Evolutionary conservation across 64 coral and sea anemone genomes (phyloP).

Genomic region (Platygyra sinensis): DNA sequence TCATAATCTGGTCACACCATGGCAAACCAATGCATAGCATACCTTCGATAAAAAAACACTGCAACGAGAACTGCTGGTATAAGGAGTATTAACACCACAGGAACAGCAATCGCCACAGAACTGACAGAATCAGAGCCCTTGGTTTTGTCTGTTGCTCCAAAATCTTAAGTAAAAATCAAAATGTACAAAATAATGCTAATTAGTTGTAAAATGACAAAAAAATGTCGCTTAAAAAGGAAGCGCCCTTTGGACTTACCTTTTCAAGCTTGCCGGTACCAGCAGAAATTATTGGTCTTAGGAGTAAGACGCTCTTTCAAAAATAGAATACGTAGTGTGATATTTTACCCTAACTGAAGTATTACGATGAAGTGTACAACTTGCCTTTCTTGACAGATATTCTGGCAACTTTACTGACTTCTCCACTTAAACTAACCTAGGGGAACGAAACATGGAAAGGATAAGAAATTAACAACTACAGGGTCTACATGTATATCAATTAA

Average conservation of each 20-base stretch:
- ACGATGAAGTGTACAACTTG: background rate
- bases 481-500: no score
- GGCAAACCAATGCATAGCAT: background rate
- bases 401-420: background rate
- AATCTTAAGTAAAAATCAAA: background rate
- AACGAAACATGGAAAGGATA: background rate
- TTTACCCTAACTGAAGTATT: no score
- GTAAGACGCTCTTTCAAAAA: no score
- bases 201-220: no score
- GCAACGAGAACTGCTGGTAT: background rate
- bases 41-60: conserved; percentile 6
- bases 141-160: background rate
- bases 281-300: no score
- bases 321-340: no score
- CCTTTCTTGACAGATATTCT: conserved; percentile 1
- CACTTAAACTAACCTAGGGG: background rate
- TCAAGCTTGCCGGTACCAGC: no score
- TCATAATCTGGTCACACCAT: no score
- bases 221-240: no score
- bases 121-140: background rate
- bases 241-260: no score
- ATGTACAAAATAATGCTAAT: background rate
- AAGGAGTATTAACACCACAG: conserved; percentile 1
- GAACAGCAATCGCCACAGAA: background rate
- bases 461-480: no score